These are phyloP conservation scores for Euplexia lucipara DNA, from an alignment of 2,888 invertebrate genomes.

Conservation along the genomic window DNA sequence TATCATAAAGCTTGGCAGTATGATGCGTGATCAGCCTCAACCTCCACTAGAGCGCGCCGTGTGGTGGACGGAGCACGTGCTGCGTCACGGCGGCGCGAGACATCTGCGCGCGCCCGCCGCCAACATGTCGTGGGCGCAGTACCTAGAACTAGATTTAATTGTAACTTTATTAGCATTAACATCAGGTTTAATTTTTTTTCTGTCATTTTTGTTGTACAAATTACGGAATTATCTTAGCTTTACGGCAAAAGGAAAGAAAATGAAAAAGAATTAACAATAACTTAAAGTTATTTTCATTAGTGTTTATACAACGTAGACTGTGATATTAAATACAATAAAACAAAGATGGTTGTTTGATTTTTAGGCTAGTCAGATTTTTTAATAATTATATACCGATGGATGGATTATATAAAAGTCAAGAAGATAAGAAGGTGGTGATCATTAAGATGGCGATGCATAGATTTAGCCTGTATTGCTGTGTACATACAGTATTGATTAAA, in stretches of 20 bases:
- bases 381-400: no score
- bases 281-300: not conserved
- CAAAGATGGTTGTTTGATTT: no score
- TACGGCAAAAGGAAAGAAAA: not conserved
- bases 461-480: no score
- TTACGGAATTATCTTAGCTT: not conserved
- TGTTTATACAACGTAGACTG: no score
- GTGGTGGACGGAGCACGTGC: constrained; percentile 74
- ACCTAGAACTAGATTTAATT: constrained; percentile 36
- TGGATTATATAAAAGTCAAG: no score
- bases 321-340: no score
- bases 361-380: no score
- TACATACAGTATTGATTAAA: no score
- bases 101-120: constrained; percentile 69
- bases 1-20: constrained; percentile 18
- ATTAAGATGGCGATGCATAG: no score
- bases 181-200: not conserved
- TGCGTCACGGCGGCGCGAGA: constrained; percentile 67
- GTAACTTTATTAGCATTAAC: not conserved
- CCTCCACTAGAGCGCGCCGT: constrained; percentile 68
- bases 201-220: not conserved
- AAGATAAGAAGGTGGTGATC: no score
- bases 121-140: constrained; percentile 44
- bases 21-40: constrained; percentile 50
- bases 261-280: not conserved